Conservation (phyloP, 2,888 invertebrate genomes). For the Drosophila seclusa region DNA sequence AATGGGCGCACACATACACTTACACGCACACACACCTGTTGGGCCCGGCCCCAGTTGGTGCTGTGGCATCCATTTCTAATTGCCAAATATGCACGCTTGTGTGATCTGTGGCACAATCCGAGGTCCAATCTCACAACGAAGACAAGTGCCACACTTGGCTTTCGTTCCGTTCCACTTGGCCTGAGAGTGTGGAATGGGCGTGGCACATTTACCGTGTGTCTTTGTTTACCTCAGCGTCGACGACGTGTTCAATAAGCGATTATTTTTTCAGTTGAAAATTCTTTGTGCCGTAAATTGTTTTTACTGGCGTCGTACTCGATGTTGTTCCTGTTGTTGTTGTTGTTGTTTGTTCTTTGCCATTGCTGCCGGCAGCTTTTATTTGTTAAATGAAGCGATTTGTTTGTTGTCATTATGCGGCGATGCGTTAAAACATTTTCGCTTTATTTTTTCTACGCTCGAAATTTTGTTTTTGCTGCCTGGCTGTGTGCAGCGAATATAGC, state of each 20-base stretch:
- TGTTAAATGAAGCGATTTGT: constrained; percentile 83
- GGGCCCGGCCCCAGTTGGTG: neutral
- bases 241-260: constrained; percentile 77
- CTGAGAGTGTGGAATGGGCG: constrained; percentile 27
- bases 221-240: constrained; percentile 26
- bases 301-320: constrained; percentile 29
- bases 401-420: constrained; percentile 81
- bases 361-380: constrained; percentile 81
- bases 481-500: constrained; percentile 15
- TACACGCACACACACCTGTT: constrained; percentile 44
- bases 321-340: constrained; percentile 28
- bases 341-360: constrained; percentile 59
- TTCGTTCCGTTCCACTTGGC: constrained; percentile 27
- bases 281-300: constrained; percentile 64
- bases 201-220: constrained; percentile 40
- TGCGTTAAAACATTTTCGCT: constrained; percentile 83
- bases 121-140: constrained; percentile 20
- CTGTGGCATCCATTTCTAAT: constrained; percentile 59
- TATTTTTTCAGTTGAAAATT: constrained; percentile 75
- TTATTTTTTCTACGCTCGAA: constrained; percentile 73
- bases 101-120: constrained; percentile 46
- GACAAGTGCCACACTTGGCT: constrained; percentile 69
- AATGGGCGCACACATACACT: constrained; percentile 17
- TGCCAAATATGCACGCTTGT: constrained; percentile 69
- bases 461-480: constrained; percentile 62